Evolutionary conservation across 1,140 invertebrate species (phyloP), one percentile per base, ranked within the genome.

Genomic region (Trichogramma pretiosum): DNA sequence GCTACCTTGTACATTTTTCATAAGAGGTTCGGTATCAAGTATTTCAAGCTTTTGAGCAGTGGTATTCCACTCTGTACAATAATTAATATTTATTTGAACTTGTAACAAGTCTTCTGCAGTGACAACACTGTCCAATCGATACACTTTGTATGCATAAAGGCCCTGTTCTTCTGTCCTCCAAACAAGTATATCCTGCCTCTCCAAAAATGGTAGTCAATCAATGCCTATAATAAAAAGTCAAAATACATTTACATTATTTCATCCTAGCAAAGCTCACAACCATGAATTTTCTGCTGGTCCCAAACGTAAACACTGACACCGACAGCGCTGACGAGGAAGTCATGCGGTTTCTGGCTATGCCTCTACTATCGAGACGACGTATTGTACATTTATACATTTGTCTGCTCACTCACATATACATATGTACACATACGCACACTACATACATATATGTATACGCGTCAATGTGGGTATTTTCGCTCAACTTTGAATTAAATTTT

Each of bases 91-190:
- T 13, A 89, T 77, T 66, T 91, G 88, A 10, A 87, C 84, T 55
- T 82, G 79, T 1, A 90, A 71, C 64, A 91, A 90, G 65, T 90
- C 86, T 55, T 79, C 74, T 1, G 86, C 86, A 0, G 74, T 75
- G 3, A 91, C 80, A 56, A 91, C 87, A 39, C 79, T 68, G 57
- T 87, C 91, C 1, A 77, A 77, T 1, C 85, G 87, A 70, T 88
- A 90, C 0, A 91, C 84, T 84, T 91, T 92, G 58, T 91, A 92
- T 19, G 84, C 78, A 67, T 81, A 92, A 14, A 86, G 67, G 17
- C 81, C 82, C 36, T 75, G 68, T 56, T 87, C 81, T 61, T 81
- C 75, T 57, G 77, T 80, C 49, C 85, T 75, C 89, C 89, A 92
- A 30, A 90, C 82, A 14, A 89, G 72, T 61, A 89, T 80, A 62